These are phyloP conservation scores for Lontra canadensis DNA, from an alignment of 2,113 vertebrate genomes.

Conservation along the genomic window DNA sequence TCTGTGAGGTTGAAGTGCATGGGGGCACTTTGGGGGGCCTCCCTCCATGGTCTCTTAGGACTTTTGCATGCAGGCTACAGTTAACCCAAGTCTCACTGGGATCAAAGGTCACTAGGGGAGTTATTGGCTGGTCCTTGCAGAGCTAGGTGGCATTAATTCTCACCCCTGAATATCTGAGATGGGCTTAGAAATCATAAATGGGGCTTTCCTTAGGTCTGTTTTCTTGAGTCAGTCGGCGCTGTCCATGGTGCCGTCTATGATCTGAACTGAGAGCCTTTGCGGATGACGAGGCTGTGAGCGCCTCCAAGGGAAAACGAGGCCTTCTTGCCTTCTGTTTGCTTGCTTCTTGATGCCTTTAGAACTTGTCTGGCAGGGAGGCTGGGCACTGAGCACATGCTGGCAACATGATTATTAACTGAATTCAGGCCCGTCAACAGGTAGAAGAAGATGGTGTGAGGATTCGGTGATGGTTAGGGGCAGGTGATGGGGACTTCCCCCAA, in stretches of 20 bases:
- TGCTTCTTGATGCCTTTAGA: neutral
- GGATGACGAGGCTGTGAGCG: neutral
- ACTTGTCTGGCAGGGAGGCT: neutral
- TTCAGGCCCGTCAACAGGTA: neutral
- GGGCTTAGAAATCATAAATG: neutral
- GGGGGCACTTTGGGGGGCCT: fast-evolving
- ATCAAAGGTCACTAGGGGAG: neutral
- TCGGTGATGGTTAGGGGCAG: fast-evolving
- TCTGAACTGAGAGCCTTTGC: neutral
- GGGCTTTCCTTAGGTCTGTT: neutral
- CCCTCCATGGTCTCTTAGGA: neutral
- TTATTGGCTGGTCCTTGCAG: neutral
- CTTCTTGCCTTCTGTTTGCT: neutral
- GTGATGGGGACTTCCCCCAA: neutral
- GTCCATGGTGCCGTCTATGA: neutral
- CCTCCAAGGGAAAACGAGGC: too few species aligned
- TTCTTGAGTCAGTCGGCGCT: neutral
- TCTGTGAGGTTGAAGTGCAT: fast-evolving
- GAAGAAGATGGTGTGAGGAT: neutral
- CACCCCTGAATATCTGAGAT: neutral
- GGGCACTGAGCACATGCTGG: too few species aligned
- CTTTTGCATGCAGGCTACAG: neutral
- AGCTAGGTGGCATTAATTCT: neutral
- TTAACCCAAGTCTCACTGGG: fast-evolving
- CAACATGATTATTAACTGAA: too few species aligned